Base-by-base conservation (phyloP, 2,888 invertebrate species). In the Nemapogon koenigi region DNA sequence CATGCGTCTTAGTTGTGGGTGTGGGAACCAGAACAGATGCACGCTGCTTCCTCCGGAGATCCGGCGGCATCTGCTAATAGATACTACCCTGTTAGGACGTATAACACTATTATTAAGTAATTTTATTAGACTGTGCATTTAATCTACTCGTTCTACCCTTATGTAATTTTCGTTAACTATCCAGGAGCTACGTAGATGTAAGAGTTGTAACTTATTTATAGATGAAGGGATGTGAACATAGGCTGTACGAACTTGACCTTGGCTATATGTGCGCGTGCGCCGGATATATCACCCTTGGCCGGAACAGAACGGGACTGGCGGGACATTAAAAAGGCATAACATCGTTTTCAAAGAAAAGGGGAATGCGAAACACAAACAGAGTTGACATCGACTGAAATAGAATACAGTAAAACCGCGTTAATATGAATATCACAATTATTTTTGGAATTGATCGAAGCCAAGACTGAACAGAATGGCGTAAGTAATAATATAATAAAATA, bases 241-340 rank as follows among this genome's bases (percentile, higher is more conserved):
- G n/a, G n/a, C n/a, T n/a, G n/a, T n/a, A n/a, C 31, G 16, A 31
- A 31, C 31, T 31, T 31, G 31, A 31, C 31, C 16, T 31, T 31
- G 33, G 19, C 33, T 33, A 33, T 33, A 19, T 19, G 7, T 14
- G 19, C 33, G n/a, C n/a, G n/a, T n/a, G n/a, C n/a, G n/a, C n/a
- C n/a, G n/a, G n/a, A n/a, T n/a, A n/a, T n/a, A n/a, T n/a, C n/a
- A n/a, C n/a, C n/a, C n/a, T n/a, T n/a, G n/a, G n/a, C n/a, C n/a
- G n/a, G n/a, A 33, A n/a, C 33, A 19, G 33, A 33, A 33, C 19
- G 18, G 19, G 19, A n/a, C 33, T n/a, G n/a, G 19, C 33, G 31
- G n/a, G n/a, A n/a, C n/a, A n/a, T n/a, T n/a, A n/a, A n/a, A n/a
- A n/a, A n/a, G n/a, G n/a, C n/a, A n/a, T 28, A 28, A 13, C 28